These are phyloP conservation scores for Tetragonisca angustula DNA, from an alignment of 2,888 invertebrate species.

Conservation along the genomic window DNA sequence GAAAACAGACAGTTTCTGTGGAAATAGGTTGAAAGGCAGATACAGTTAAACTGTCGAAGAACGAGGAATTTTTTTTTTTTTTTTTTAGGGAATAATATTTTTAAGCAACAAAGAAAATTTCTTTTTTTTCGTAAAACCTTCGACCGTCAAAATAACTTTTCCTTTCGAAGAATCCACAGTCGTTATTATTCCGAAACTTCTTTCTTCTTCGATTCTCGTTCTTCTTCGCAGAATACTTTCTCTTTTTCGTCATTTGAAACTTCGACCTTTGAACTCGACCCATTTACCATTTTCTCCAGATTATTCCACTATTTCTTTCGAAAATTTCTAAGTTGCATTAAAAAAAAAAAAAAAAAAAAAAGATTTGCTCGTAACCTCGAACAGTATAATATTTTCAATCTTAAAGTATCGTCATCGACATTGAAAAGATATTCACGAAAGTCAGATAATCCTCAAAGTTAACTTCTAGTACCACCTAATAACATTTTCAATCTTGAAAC, in stretches of 20 bases:
- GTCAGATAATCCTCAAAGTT: background rate
- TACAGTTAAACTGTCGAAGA: too few relatives aligned
- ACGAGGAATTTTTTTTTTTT: too few relatives aligned
- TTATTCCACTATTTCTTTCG: too few relatives aligned
- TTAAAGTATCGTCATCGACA: background rate
- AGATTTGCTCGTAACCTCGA: too few relatives aligned
- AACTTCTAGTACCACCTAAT: background rate
- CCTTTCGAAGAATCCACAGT: background rate
- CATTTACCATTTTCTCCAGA: background rate
- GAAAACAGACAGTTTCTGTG: too few relatives aligned
- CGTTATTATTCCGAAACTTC: constrained; percentile 2
- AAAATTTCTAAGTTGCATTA: background rate
- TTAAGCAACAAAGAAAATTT: too few relatives aligned
- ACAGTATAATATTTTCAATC: too few relatives aligned
- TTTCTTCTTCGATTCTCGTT: background rate
- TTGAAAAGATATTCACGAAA: background rate
- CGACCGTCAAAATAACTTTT: background rate
- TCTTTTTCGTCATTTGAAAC: background rate
- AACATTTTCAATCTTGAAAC: background rate
- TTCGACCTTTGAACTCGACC: background rate
- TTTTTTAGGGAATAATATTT: too few relatives aligned
- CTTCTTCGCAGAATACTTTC: background rate
- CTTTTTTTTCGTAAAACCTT: background rate
- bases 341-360: too few relatives aligned
- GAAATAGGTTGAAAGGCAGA: too few relatives aligned